Evolutionary conservation across 2,113 vertebrate species (phyloP), one percentile per base, ranked within the genome.

Genomic region (Motacilla alba): DNA sequence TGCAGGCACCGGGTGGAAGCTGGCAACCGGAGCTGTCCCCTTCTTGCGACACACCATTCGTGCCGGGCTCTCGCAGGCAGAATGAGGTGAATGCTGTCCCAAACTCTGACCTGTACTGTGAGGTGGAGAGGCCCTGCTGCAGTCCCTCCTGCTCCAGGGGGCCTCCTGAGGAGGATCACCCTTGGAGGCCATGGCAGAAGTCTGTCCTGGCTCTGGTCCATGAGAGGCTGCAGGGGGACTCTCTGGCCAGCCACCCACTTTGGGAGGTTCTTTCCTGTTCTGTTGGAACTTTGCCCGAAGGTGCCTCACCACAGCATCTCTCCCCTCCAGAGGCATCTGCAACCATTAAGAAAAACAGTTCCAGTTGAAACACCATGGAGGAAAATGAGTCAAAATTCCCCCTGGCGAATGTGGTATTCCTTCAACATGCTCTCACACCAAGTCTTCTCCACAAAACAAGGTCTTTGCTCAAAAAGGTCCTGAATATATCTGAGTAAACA

Each of bases 211-310:
- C 43, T 70, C 83, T 6, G 31, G 8, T 31, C 60, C 72, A n/a
- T 37, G 60, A 27, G 35, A n/a, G 4, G 43, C 87, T 55, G 78
- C 63, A 31, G 75, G 31, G 26, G 0, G 26, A 41, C 33, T 20
- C 62, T 60, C 28, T 1, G 4, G 26, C 46, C 53, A 8, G 46
- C 39, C 4, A 4, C 62, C 59, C 0, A 0, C 59, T 63, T 59
- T 0, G 0, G 60, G 30, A 46, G 18, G 41, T 18, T 90, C 86
- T 30, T 70, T 69, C 73, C 69, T 92, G 44, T 68, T 83, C 44
- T 60, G 88, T 22, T 90, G 90, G 56, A 97, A 59, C 90, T 96
- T 96, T 56, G 95, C 88, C 69, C 1, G 64, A 8, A 95, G 88
- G 62, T 89, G 88, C 26, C n/a, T 92, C 90, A 94, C 76, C 52